Percentiles rank a stretch among this genome's conserved stretches.
Evolutionary conservation across 2,888 invertebrate species (phyloP).

Genomic region (Drosophila picticornis): DNA sequence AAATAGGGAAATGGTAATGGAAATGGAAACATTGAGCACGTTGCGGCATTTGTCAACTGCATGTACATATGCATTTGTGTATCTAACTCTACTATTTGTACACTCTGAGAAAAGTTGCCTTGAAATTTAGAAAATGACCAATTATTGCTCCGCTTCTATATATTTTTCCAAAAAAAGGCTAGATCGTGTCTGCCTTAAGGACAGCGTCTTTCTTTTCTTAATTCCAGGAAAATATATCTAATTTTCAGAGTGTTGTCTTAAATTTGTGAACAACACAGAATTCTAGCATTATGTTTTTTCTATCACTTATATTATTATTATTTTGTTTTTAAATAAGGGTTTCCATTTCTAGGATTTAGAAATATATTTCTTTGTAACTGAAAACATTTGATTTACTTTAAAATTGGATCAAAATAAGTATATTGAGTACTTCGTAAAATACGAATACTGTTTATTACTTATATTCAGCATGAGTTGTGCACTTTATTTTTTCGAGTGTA

Average conservation of each 20-base stretch:
- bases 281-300: too few species aligned
- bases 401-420: too few species aligned
- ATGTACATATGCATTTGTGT: constrained; percentile 18
- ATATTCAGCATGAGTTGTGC: neutral
- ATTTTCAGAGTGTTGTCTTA: neutral
- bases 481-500: constrained; percentile 1
- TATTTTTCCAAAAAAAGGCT: too few species aligned
- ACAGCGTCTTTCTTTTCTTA: neutral
- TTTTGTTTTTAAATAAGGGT: neutral
- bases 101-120: neutral
- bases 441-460: neutral
- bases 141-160: too few species aligned
- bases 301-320: neutral
- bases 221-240: neutral
- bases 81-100: neutral
- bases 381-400: neutral
- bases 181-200: neutral
- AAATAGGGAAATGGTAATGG: constrained; percentile 34
- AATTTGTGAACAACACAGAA: too few species aligned
- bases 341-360: neutral
- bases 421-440: neutral
- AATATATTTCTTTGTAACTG: neutral
- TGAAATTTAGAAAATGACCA: neutral
- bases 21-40: constrained; percentile 76
- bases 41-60: constrained; percentile 78